Evolutionary conservation across 2,888 invertebrate species (phyloP).

Genomic region (Papilio demoleus): DNA sequence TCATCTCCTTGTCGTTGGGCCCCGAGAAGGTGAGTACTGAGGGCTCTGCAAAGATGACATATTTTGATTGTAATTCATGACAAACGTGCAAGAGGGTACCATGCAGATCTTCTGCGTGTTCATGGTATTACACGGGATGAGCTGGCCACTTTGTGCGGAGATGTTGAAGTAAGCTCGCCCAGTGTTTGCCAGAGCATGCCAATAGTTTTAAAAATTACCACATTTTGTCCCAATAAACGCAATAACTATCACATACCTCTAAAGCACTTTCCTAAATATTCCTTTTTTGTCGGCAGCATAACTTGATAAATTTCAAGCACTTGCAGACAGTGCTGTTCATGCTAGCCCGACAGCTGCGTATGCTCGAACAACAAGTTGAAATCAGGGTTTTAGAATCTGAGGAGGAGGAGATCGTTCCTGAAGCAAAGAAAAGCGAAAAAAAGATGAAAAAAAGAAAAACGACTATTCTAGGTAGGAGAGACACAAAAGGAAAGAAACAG

Average conservation of each 20-base stretch:
- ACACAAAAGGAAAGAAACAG: constrained; percentile 18
- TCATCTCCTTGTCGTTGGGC: constrained; percentile 65
- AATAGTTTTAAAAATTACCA: background rate
- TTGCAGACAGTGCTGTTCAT: constrained; percentile 66
- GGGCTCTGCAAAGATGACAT: too few relatives aligned
- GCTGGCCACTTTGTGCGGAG: too few relatives aligned
- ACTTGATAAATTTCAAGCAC: constrained; percentile 65
- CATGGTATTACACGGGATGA: too few relatives aligned
- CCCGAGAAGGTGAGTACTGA: constrained; percentile 49
- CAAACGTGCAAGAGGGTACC: too few relatives aligned
- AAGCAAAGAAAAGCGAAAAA: constrained; percentile 39
- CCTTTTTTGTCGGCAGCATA: constrained; percentile 52
- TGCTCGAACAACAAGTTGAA: constrained; percentile 67
- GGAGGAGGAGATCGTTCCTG: constrained; percentile 40
- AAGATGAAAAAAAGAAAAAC: constrained; percentile 5
- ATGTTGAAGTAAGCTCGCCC: too few relatives aligned
- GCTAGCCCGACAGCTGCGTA: constrained; percentile 66
- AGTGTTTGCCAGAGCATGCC: background rate
- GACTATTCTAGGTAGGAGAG: background rate
- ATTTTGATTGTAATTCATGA: too few relatives aligned
- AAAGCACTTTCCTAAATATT: background rate
- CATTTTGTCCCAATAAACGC: background rate
- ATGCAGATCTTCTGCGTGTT: too few relatives aligned
- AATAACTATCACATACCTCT: background rate
- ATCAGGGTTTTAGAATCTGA: constrained; percentile 50